Conservation (phyloP, 2,113 vertebrate genomes). For the Amphiprion percula region DNA sequence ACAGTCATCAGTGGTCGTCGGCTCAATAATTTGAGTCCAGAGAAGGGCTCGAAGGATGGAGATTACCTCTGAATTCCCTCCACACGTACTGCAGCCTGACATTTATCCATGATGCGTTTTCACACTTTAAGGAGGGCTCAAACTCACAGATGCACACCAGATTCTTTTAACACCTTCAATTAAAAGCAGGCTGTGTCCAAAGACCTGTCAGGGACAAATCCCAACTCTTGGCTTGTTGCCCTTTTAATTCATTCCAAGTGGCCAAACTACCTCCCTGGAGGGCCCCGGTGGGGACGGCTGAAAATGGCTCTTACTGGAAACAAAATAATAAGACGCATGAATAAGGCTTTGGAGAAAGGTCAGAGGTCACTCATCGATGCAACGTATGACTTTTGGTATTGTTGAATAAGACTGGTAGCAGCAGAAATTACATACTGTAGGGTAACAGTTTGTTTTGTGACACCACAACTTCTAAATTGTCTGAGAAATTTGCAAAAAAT, state of each 20-base stretch:
- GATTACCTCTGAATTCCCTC: constrained; percentile 69
- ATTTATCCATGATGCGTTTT: constrained; percentile 69
- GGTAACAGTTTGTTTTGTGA: too few relatives aligned
- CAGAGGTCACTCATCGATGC: too few relatives aligned
- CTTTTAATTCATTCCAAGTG: constrained; percentile 35
- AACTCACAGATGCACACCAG: constrained; percentile 40
- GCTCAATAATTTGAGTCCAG: constrained; percentile 6
- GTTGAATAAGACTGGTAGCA: too few relatives aligned
- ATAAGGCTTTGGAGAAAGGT: not conserved
- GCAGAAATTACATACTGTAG: too few relatives aligned
- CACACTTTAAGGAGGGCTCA: constrained; percentile 56
- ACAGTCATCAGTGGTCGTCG: constrained; percentile 44
- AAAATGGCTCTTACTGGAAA: constrained; percentile 6
- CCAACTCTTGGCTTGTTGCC: constrained; percentile 39
- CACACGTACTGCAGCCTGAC: constrained; percentile 54
- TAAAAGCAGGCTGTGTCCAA: constrained; percentile 43
- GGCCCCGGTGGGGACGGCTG: not conserved
- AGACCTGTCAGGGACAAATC: constrained; percentile 41
- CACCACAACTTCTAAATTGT: too few relatives aligned
- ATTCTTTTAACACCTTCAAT: constrained; percentile 63
- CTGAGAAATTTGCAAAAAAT: too few relatives aligned
- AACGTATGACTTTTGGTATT: too few relatives aligned
- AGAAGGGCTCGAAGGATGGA: constrained; percentile 44
- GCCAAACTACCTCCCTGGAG: constrained; percentile 34
- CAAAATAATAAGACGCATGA: not conserved